A percentile compares a stretch with the other conserved stretches of the same genome.
Evolutionary conservation across 2,113 vertebrate species (phyloP).

Genomic region (Scalopus aquaticus): DNA sequence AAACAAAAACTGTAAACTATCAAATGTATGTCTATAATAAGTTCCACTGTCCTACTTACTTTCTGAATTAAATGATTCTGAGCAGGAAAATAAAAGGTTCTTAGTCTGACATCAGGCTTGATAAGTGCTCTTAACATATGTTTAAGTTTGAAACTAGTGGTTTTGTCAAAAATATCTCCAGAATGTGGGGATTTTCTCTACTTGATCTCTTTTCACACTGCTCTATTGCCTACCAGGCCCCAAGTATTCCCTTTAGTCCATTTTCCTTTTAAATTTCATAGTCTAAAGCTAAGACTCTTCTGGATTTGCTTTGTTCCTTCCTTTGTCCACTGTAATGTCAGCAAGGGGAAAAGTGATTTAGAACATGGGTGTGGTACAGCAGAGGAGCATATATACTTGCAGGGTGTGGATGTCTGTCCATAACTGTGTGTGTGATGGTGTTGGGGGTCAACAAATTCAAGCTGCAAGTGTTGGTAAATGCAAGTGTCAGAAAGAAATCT

Average conservation of each 20-base stretch:
- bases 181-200: not conserved
- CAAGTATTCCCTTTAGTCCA: not conserved
- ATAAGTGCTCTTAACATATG: not conserved
- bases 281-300: not conserved
- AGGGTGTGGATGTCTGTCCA: not conserved
- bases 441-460: not conserved
- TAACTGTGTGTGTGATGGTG: not conserved
- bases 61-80: constrained; percentile 6
- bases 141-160: not conserved
- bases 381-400: not conserved
- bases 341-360: not conserved
- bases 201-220: not conserved
- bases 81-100: not conserved
- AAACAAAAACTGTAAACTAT: not conserved
- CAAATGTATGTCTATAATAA: not conserved
- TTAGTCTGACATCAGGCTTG: not conserved
- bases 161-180: not conserved
- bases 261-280: not conserved
- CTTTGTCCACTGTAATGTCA: not conserved
- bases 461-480: not conserved
- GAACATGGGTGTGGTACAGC: not conserved
- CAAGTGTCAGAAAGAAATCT: not conserved
- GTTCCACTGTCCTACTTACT: not conserved
- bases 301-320: not conserved
- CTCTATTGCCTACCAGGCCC: accelerated